A percentile compares a stretch with the other conserved stretches of the same genome.
These are phyloP conservation scores for Lordiphosa mommai DNA, from an alignment of 1,140 invertebrate species.

Conservation along the genomic window DNA sequence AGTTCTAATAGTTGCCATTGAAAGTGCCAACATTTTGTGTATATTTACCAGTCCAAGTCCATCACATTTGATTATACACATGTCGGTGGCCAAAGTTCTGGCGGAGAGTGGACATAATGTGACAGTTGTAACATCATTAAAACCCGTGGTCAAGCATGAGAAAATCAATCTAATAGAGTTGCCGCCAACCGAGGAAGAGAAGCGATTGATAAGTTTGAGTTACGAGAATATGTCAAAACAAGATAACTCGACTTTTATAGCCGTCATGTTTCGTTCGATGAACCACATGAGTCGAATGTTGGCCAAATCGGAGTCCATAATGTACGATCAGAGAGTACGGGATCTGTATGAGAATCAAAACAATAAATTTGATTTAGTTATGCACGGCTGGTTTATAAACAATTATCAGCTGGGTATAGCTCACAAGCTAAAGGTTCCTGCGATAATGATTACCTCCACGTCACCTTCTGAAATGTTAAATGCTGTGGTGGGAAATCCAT, in stretches of 20 bases:
- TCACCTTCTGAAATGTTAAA: constrained; percentile 25
- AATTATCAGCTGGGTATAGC: constrained; percentile 50
- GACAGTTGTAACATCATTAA: constrained; percentile 53
- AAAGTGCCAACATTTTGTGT: constrained; percentile 47
- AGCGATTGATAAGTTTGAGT: neutral
- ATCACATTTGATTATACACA: constrained; percentile 60
- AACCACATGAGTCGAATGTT: neutral
- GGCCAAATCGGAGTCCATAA: too few relatives aligned
- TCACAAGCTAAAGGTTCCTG: constrained; percentile 54
- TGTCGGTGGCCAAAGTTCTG: constrained; percentile 44
- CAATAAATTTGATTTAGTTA: too few relatives aligned
- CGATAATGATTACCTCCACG: constrained; percentile 26
- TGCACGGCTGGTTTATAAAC: too few relatives aligned
- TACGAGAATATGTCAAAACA: constrained; percentile 14
- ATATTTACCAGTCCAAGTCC: constrained; percentile 44
- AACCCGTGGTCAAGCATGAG: constrained; percentile 42
- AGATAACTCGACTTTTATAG: neutral
- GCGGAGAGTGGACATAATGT: constrained; percentile 64
- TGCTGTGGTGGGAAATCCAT: constrained; percentile 43
- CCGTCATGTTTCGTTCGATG: neutral
- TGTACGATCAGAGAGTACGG: too few relatives aligned
- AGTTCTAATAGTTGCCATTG: neutral
- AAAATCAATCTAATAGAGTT: constrained; percentile 36
- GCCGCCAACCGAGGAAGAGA: constrained; percentile 4
- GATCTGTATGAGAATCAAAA: too few relatives aligned